Evolutionary conservation across 1,140 invertebrate genomes (phyloP), one percentile per base, ranked within the genome.

Genomic region (Tenebrio molitor): DNA sequence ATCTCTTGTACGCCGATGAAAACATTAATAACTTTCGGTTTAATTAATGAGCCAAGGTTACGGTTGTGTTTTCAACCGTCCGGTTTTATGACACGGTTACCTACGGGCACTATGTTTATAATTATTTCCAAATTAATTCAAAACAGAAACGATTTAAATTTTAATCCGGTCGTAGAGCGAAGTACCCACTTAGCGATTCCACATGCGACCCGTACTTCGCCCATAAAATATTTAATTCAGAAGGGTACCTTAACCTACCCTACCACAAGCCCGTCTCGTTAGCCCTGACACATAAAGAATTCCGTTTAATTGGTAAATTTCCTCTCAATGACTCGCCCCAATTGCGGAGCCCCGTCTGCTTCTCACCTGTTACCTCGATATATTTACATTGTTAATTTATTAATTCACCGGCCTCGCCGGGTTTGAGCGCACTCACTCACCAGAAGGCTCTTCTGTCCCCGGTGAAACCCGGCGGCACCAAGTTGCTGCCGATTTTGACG

Each of bases 381-480:
- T 25, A 21, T 23, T 62, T 12, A 10, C 46, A 10, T 19, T 53
- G 5, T 8, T 23, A 8, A 25, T 12, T 25, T 23, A 42, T 42
- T 42, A n/a, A n/a, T n/a, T n/a, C n/a, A n/a, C n/a, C n/a, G n/a
- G n/a, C 29, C 23, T 10, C 53, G 12, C 12, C 1, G 12, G 53
- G 23, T 2, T 39, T 33, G 10, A 14, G 17, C 0, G 19, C 23
- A 25, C 21, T 46, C 77, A 86, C 88, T 89, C 76, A 90, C 89
- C 79, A 80, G 67, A 82, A 77, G 42, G 76, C 76, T 44, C 88
- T 84, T 65, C 87, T 85, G 81, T 89, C 88, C 39, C 88, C 88
- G 53, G 81, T 85, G 77, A 89, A 89, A 62, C 87, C 87, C 74
- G 88, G 86, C 42, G 88, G 88, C 69, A 89, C 80, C 10, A 90